Evolutionary conservation across 2,888 invertebrate species (phyloP), one percentile per base, ranked within the genome.

Genomic region (Nomada fabriciana): DNA sequence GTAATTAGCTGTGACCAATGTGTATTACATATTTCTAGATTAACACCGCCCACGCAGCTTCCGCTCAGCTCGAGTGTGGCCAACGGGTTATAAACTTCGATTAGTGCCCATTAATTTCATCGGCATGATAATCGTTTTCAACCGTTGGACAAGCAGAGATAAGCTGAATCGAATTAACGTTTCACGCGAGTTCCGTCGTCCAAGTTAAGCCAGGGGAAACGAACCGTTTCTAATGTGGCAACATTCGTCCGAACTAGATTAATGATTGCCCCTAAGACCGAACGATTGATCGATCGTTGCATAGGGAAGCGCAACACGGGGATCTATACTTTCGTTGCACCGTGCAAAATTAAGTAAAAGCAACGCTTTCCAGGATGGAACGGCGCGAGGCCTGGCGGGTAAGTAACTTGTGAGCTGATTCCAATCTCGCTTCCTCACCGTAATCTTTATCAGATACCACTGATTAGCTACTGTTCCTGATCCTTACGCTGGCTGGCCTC

Each of bases 41-140:
- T 52, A 82, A n/a, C 42, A 52, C 9, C 36, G 70, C 10, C 64
- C 70, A 86, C 70, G 77, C 65, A 59, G 29, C 23, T 60, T 7
- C 36, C 36, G 36, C 36, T 5, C 36, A 1, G 36, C 80, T 61
- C 69, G 70, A 70, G 67, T 5, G 29, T 60, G 57, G 43, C 63
- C 67, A 71, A 76, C 87, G 77, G 73, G 78, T 85, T 87, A 86
- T 87, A 87, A 87, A 65, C 74, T 78, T 80, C 87, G 78, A 85
- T 86, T 82, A 82, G 85, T 65, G 86, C 68, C 86, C 85, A 87
- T 87, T 87, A 87, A 84, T 77, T 87, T 81, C 69, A 79, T 79
- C 79, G 81, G 15, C 72, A 63, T 71, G 70, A 61, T 87, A 85
- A 87, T 87, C 81, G 76, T 77, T 80, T 65, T 75, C 78, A 69